Evolutionary conservation across 2,797 vertebrate species (phyloP).

Genomic region (Hirundo rustica): DNA sequence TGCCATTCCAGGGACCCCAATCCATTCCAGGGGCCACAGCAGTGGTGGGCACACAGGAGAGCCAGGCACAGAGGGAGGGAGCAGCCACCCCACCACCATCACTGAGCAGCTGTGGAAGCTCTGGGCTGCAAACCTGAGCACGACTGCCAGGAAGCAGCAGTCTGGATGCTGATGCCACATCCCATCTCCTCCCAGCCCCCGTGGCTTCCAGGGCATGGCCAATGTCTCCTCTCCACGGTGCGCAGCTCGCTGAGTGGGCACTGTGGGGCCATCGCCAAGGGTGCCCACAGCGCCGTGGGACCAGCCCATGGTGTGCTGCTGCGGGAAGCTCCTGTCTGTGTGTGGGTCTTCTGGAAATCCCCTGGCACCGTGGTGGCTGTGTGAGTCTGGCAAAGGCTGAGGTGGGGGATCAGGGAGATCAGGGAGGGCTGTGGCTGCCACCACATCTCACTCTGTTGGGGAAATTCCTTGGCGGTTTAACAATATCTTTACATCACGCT

Average conservation of each 20-base stretch:
- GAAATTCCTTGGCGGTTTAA: constrained; percentile 45
- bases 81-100: background rate
- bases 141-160: background rate
- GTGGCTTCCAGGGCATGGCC: background rate
- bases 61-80: background rate
- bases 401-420: background rate
- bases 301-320: background rate
- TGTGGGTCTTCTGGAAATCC: constrained; percentile 18
- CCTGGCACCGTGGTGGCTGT: background rate
- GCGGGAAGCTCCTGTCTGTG: background rate
- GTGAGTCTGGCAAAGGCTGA: background rate
- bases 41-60: too few species aligned
- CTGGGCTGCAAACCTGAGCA: background rate
- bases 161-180: background rate
- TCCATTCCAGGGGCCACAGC: background rate
- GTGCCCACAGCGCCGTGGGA: fast-evolving
- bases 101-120: background rate
- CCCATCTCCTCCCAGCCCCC: background rate
- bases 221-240: fast-evolving
- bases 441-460: background rate
- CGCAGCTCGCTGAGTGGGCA: fast-evolving
- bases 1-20: background rate
- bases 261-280: background rate
- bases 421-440: background rate
- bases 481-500: background rate